A percentile compares a stretch with the other conserved stretches of the same genome.
These are phyloP conservation scores for Serrognathus titanus DNA, from an alignment of 2,888 invertebrate genomes.

Conservation along the genomic window DNA sequence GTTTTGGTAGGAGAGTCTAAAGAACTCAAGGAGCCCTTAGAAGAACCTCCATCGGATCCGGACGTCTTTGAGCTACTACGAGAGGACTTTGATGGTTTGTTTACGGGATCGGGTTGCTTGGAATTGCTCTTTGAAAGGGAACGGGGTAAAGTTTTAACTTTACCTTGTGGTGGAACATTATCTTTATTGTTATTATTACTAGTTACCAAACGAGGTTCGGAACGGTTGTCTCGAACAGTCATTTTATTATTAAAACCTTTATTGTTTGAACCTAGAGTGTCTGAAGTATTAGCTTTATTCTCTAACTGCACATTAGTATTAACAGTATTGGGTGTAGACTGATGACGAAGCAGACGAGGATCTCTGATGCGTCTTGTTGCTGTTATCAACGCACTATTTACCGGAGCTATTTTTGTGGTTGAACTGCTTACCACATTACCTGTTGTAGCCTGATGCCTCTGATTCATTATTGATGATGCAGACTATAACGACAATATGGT, in stretches of 20 bases:
- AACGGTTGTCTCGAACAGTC: conserved; percentile 44
- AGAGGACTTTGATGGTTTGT: conserved; percentile 32
- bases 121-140: conserved; percentile 34
- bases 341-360: conserved; percentile 43
- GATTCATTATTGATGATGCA: conserved; percentile 11
- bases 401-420: conserved; percentile 55
- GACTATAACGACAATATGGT: background rate
- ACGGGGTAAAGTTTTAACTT: conserved; percentile 29
- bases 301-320: conserved; percentile 39
- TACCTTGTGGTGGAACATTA: conserved; percentile 30
- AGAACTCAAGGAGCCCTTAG: conserved; percentile 31
- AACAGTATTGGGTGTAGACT: conserved; percentile 25
- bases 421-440: conserved; percentile 22
- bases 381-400: conserved; percentile 45
- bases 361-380: conserved; percentile 43
- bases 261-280: conserved; percentile 42
- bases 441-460: conserved; percentile 24
- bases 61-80: conserved; percentile 25
- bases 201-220: conserved; percentile 47
- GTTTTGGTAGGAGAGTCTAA: conserved; percentile 45
- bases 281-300: conserved; percentile 32
- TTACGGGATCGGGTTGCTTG: conserved; percentile 21
- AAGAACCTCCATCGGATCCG: conserved; percentile 19
- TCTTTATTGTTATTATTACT: conserved; percentile 34
- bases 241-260: conserved; percentile 48